These are phyloP conservation scores for Takifugu bimaculatus DNA, from an alignment of 2,113 vertebrate species.

Conservation along the genomic window DNA sequence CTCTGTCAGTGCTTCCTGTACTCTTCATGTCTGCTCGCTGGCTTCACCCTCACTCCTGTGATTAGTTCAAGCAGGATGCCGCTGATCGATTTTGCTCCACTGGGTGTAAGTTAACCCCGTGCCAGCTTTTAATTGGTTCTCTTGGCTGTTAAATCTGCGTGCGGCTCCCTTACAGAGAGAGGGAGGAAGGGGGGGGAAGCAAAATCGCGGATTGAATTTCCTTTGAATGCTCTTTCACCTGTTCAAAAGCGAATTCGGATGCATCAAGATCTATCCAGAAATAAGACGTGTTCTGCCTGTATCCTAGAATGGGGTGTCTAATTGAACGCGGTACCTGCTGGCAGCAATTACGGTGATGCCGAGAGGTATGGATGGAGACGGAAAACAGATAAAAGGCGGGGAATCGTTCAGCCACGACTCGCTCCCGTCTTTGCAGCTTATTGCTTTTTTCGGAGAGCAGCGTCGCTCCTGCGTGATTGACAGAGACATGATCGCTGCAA, in stretches of 20 bases:
- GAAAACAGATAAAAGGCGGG: constrained; percentile 37
- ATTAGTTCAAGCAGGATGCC: constrained; percentile 68
- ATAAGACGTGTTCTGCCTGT: constrained; percentile 21
- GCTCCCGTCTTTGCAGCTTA: constrained; percentile 16
- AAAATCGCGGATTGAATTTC: constrained; percentile 13
- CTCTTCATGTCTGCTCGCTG: constrained; percentile 57
- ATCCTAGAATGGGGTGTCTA: constrained; percentile 47
- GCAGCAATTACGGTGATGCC: constrained; percentile 47
- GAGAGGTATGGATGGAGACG: constrained; percentile 30
- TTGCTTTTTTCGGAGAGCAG: constrained; percentile 39
- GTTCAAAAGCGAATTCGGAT: constrained; percentile 16
- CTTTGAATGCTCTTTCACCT: not conserved
- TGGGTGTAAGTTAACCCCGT: constrained; percentile 67
- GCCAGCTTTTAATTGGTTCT: constrained; percentile 66
- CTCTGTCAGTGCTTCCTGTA: constrained; percentile 66
- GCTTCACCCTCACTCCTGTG: constrained; percentile 58
- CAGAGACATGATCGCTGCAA: constrained; percentile 48
- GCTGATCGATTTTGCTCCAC: constrained; percentile 64
- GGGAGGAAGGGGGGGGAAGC: not conserved
- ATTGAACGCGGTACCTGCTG: constrained; percentile 64
- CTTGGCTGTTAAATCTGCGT: constrained; percentile 51
- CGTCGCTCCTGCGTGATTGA: constrained; percentile 40
- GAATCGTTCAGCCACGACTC: constrained; percentile 9
- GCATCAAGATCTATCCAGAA: constrained; percentile 24
- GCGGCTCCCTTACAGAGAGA: constrained; percentile 10